phyloP scores from a whole-genome alignment of 2,113 vertebrate genomes.

The Nycticebus coucang region DNA sequence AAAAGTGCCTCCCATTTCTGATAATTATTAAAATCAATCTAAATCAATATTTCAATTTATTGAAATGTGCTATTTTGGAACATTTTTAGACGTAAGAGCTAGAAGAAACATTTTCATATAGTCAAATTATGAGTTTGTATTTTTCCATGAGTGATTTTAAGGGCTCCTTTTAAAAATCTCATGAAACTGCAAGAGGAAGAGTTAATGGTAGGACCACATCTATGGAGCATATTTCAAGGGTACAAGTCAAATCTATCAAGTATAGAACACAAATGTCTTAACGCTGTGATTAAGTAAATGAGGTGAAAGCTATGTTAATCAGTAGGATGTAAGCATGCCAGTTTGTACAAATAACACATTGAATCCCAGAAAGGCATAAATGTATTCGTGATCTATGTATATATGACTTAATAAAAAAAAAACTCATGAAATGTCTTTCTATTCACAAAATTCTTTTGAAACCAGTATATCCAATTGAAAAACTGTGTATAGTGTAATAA shows the following conservation, averaged over 20 bases:
- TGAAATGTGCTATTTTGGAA: neutral
- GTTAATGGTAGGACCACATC: no score
- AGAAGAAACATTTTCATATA: neutral
- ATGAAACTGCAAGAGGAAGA: neutral
- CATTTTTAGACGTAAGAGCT: neutral
- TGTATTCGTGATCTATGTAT: no score
- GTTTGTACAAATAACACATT: no score
- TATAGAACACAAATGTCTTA: no score
- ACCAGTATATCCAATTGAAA: neutral
- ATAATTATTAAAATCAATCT: neutral
- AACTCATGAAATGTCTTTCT: neutral
- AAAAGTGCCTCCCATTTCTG: neutral
- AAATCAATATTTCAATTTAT: neutral
- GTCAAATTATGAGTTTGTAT: neutral
- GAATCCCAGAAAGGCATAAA: no score
- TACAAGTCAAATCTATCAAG: no score
- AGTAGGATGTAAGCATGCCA: no score
- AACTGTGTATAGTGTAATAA: neutral
- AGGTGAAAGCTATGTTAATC: no score
- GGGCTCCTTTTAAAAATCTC: neutral
- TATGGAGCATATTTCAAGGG: no score
- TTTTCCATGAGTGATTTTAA: neutral
- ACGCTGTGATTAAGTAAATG: no score
- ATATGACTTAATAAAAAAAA: no score
- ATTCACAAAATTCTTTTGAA: conserved; percentile 11